Percentiles rank a stretch among this genome's conserved stretches.
Conservation (phyloP, 2,888 invertebrate species). For the Nephrotoma appendiculata region DNA sequence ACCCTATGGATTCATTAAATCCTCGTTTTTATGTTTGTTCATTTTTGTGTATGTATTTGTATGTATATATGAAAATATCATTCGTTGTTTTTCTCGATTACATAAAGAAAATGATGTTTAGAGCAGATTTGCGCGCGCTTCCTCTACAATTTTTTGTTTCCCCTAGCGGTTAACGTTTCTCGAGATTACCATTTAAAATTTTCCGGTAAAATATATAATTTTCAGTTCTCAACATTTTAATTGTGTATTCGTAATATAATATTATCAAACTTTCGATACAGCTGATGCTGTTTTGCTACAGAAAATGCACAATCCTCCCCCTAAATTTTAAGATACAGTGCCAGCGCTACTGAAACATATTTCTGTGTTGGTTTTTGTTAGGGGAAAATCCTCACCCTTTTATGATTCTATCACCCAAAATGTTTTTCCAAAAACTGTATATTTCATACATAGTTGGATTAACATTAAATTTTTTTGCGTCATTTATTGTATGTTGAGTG, state of each 20-base stretch:
- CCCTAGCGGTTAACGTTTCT: background rate
- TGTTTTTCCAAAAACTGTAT: background rate
- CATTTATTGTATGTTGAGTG: background rate
- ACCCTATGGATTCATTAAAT: background rate
- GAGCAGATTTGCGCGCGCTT: background rate
- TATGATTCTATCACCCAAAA: background rate
- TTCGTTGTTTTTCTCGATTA: background rate
- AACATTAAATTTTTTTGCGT: background rate
- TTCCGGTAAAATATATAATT: background rate
- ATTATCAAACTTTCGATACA: background rate
- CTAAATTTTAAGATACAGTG: background rate
- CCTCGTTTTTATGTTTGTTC: background rate
- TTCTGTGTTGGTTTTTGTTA: background rate
- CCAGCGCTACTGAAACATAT: background rate
- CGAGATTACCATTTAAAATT: background rate
- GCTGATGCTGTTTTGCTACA: background rate
- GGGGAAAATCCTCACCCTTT: background rate
- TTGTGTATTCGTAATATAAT: background rate
- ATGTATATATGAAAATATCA: background rate
- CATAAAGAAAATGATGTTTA: background rate
- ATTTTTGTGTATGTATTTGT: background rate
- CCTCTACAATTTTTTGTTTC: background rate
- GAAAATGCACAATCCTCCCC: background rate
- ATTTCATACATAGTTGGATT: background rate
- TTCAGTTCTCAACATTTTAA: background rate